Base-by-base conservation (phyloP, 1,140 invertebrate genomes). In the Nephila pilipes region DNA sequence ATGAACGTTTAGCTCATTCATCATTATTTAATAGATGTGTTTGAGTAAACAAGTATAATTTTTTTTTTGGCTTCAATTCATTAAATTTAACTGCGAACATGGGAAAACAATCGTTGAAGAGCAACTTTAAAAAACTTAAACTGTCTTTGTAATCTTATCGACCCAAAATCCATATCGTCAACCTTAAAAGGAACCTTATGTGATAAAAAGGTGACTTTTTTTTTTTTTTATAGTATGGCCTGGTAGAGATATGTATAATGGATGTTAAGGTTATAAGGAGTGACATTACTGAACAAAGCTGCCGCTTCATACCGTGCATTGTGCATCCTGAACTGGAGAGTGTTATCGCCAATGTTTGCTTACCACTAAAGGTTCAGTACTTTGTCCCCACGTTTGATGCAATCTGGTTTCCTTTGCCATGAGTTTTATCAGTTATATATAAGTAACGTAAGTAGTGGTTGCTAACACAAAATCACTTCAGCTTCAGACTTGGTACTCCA, bases 291-390 rank as follows among this genome's bases (percentile, higher is more conserved):
- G 22, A 85, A 80, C 87, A 90, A 80, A 90, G 87, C 69, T 69
- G 87, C 87, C 65, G 87, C 87, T 57, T 18, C n/a, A 36, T 25
- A 32, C 55, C 16, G 87, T 32, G 63, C 25, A 63, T 88, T 88
- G 36, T 63, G 85, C 80, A 55, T 83, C 54, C 25, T 36, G 12
- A 32, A 60, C 57, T 85, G 36, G 55, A 63, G 87, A 88, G 87
- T 69, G 38, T 90, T 90, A 90, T 90, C 87, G 38, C 87, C 54
- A 79, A 25, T 90, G 69, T 90, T 90, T 90, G 87, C 87, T 90
- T 90, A 55, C 65, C 87, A 90, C 87, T 90, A 90, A 90, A 90
- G 25, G 87, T 4, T 25, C 46, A 80, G 87, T 90, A 90, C 87
- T 90, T 90, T 90, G 87, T 5, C 87, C 87, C 87, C 63, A 46